Conservation (phyloP, 2,888 invertebrate species). For the Aphidius colemani region DNA sequence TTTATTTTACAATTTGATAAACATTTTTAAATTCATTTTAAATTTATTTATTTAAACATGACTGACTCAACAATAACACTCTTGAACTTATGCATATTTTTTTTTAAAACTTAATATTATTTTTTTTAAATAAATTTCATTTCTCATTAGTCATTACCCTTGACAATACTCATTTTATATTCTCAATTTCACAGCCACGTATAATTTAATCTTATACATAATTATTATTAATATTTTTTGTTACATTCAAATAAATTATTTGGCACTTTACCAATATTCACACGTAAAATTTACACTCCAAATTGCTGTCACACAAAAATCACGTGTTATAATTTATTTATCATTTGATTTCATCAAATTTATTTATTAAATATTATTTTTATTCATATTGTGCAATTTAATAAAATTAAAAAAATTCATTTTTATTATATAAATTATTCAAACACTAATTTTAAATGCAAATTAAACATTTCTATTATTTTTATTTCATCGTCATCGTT, state of each 20-base stretch:
- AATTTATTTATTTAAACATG: slow-evolving; percentile 21
- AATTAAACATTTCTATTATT: not conserved
- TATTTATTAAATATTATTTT: not conserved
- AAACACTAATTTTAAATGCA: too few species aligned
- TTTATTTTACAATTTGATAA: slow-evolving; percentile 9
- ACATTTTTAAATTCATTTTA: slow-evolving; percentile 8
- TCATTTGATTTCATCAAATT: slow-evolving; percentile 3
- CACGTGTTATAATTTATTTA: not conserved
- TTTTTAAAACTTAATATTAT: slow-evolving; percentile 12
- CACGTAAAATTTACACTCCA: not conserved
- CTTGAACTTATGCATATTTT: not conserved
- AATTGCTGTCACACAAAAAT: slow-evolving; percentile 1
- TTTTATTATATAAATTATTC: too few species aligned
- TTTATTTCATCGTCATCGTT: not conserved
- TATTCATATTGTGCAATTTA: not conserved
- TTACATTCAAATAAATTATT: slow-evolving; percentile 17
- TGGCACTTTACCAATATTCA: slow-evolving; percentile 20
- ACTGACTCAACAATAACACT: slow-evolving; percentile 12
- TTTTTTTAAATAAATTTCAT: not conserved
- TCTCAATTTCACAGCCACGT: slow-evolving; percentile 31
- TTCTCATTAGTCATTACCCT: slow-evolving; percentile 21
- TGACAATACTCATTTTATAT: slow-evolving; percentile 22
- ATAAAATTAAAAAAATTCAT: too few species aligned
- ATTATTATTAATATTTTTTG: slow-evolving; percentile 13
- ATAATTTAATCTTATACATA: slow-evolving; percentile 20